Conservation (phyloP, 2,797 vertebrate genomes). For the Hippocampus kuda region DNA sequence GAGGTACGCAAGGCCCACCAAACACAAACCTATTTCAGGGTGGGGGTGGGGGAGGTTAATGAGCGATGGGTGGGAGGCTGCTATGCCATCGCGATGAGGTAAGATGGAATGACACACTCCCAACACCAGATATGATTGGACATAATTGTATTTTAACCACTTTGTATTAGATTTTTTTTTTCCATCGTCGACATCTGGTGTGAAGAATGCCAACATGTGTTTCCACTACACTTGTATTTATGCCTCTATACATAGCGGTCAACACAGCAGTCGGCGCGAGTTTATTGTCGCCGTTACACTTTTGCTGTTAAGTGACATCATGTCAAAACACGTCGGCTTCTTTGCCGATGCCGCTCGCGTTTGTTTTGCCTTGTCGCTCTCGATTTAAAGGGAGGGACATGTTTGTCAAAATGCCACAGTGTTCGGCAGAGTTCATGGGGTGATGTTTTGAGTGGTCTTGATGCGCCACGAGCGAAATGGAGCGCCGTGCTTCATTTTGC, state of each 20-base stretch:
- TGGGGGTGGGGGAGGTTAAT: not conserved
- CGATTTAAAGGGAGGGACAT: constrained; percentile 50
- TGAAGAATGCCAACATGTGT: constrained; percentile 54
- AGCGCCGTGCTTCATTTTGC: constrained; percentile 48
- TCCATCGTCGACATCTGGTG: constrained; percentile 55
- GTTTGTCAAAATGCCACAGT: constrained; percentile 52
- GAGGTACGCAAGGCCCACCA: not conserved
- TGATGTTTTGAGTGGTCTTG: constrained; percentile 46
- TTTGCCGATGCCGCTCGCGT: constrained; percentile 23
- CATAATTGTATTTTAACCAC: constrained; percentile 56
- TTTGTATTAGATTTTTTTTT: constrained; percentile 36
- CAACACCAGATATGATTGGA: constrained; percentile 59
- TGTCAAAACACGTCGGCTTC: constrained; percentile 58
- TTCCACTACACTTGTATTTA: constrained; percentile 55
- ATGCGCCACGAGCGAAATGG: constrained; percentile 29
- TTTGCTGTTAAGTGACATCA: constrained; percentile 58
- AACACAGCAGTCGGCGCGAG: constrained; percentile 47
- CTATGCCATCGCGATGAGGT: constrained; percentile 50
- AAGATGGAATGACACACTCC: constrained; percentile 56
- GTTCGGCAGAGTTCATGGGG: constrained; percentile 22
- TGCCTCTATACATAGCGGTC: constrained; percentile 55
- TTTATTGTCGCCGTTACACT: constrained; percentile 59
- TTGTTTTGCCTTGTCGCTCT: constrained; percentile 61
- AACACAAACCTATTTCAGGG: constrained; percentile 14
- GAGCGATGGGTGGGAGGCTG: constrained; percentile 2